Base-by-base conservation (phyloP, 2,797 vertebrate species). In the Pipistrellus kuhlii region DNA sequence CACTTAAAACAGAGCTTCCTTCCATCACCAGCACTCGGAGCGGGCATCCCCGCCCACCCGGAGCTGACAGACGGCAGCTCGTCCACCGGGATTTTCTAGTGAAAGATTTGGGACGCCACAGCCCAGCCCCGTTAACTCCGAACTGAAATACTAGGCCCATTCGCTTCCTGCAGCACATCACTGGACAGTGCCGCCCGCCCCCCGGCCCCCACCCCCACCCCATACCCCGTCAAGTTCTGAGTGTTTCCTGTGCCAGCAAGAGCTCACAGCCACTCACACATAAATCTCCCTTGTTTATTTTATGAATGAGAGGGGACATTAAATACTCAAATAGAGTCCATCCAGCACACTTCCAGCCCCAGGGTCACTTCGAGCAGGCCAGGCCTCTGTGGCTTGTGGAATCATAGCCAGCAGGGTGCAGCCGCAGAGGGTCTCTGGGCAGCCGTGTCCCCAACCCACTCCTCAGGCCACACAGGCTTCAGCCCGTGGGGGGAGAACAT, bases 91-190 rank as follows among this genome's bases (percentile, higher is more conserved):
- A 96, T 97, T 97, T 97, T 97, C 97, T 97, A 96, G 96, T 93
- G 96, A 97, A 95, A 96, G 97, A 98, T 97, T 97, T 93, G 96
- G 95, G 97, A 97, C 96, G 97, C 97, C 93, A 96, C 95, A 92
- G 92, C 97, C 97, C 96, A 94, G 97, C 96, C 51, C 96, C 94
- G 83, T 95, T 96, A 97, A 97, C 97, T 87, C 97, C 97, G 87
- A 35, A 96, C 96, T 77, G 72, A 97, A 96, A 96, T 3, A 73
- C 87, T 97, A 97, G 98, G 97, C 97, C 97, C 97, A 93, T 95
- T 94, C 75, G 73, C 98, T 98, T 98, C 98, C 98, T 98, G 98
- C 97, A 98, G 59, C 97, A 96, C 93, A 97, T 97, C 98, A 96
- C 98, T 96, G 96, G 96, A 95, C 98, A 97, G 97, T 82, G 95